These are phyloP conservation scores for Pycnomerus fuliginosus DNA, from an alignment of 2,888 invertebrate species.

Conservation along the genomic window DNA sequence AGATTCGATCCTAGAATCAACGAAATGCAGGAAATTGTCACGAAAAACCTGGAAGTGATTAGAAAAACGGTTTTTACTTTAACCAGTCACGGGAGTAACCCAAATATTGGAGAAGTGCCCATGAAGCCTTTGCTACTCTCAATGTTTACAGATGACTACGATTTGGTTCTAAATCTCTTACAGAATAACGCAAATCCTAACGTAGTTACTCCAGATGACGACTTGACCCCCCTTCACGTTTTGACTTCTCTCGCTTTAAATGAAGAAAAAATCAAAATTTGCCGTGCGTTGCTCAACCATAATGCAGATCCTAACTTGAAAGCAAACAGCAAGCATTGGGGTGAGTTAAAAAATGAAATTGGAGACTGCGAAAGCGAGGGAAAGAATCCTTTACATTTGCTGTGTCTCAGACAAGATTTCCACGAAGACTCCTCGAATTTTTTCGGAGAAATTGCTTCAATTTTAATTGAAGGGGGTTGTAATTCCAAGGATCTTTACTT, in stretches of 20 bases:
- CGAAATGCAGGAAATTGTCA: slow-evolving; percentile 2
- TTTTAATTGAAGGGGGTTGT: slow-evolving; percentile 33
- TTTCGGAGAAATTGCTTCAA: slow-evolving; percentile 31
- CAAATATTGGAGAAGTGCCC: slow-evolving; percentile 44
- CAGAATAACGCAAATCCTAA: slow-evolving; percentile 38
- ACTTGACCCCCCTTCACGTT: slow-evolving; percentile 43
- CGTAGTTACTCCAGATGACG: slow-evolving; percentile 31
- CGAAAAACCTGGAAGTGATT: slow-evolving; percentile 24
- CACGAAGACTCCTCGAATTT: slow-evolving; percentile 29
- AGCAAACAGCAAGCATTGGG: slow-evolving; percentile 40
- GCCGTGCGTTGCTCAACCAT: slow-evolving; percentile 34
- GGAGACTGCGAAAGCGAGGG: slow-evolving; percentile 33
- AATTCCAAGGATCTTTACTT: slow-evolving; percentile 38
- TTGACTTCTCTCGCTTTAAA: slow-evolving; percentile 35
- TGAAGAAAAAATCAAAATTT: slow-evolving; percentile 33
- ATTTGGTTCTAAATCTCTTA: slow-evolving; percentile 37
- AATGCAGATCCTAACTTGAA: slow-evolving; percentile 42
- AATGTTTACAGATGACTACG: slow-evolving; percentile 40
- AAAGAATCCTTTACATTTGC: slow-evolving; percentile 47
- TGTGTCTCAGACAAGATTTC: slow-evolving; percentile 47
- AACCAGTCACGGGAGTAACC: slow-evolving; percentile 44
- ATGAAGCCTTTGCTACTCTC: slow-evolving; percentile 43
- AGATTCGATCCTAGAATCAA: neutral
- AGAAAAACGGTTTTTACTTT: slow-evolving; percentile 39
- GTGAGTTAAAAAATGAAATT: slow-evolving; percentile 27